These are phyloP conservation scores for Sylvia atricapilla DNA, from an alignment of 2,113 vertebrate species.

Conservation along the genomic window DNA sequence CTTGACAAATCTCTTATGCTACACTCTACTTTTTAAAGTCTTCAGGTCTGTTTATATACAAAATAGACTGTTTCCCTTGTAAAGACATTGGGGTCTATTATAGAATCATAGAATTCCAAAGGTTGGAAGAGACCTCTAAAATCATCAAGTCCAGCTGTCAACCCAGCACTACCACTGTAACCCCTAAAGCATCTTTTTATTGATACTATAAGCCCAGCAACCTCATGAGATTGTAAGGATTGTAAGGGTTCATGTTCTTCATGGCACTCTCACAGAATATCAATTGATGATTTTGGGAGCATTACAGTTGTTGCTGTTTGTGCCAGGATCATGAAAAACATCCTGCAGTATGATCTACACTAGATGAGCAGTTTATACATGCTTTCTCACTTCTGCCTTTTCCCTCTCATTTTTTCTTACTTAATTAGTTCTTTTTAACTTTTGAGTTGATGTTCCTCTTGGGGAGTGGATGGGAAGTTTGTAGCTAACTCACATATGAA, in stretches of 20 bases:
- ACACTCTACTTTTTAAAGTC: neutral
- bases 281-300: neutral
- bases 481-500: neutral
- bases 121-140: neutral
- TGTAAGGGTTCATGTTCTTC: neutral
- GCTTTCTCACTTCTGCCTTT: neutral
- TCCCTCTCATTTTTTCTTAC: neutral
- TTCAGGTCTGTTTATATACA: neutral
- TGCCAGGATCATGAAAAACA: neutral
- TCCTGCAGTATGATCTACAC: neutral
- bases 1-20: neutral
- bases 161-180: neutral
- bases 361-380: neutral
- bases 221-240: neutral
- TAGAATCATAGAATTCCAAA: neutral
- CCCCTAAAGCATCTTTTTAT: neutral
- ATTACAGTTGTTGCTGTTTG: neutral
- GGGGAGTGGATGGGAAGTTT: neutral
- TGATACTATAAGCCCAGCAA: neutral
- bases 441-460: neutral
- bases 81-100: neutral
- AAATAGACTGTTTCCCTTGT: neutral
- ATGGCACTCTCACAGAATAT: neutral
- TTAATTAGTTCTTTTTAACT: neutral
- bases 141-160: neutral